A percentile compares a stretch with the other conserved stretches of the same genome.
These are phyloP conservation scores for Centroberyx gerrardi DNA, from an alignment of 2,797 vertebrate species.

Conservation along the genomic window DNA sequence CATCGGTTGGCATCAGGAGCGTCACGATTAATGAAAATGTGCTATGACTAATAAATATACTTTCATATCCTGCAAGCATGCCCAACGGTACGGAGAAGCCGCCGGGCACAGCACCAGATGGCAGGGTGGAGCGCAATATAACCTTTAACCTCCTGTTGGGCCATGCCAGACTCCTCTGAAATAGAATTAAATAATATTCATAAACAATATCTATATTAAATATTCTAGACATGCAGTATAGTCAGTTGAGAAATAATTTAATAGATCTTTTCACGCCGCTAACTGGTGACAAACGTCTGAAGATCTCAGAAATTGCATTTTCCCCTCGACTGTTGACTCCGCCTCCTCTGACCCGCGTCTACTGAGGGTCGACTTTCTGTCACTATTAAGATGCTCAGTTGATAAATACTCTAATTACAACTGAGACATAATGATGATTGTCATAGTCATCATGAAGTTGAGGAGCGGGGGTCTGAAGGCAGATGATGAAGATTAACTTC, in stretches of 20 bases:
- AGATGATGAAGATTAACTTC: constrained; percentile 3
- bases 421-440: no score
- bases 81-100: constrained; percentile 25
- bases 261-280: constrained; percentile 60
- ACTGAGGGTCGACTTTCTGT: constrained; percentile 8
- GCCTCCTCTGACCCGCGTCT: constrained; percentile 23
- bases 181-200: constrained; percentile 72
- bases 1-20: constrained; percentile 54
- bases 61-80: constrained; percentile 48
- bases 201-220: constrained; percentile 78
- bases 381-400: constrained; percentile 9
- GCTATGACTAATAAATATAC: constrained; percentile 80
- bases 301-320: background rate
- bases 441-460: no score
- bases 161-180: constrained; percentile 56
- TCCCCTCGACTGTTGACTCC: background rate
- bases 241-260: constrained; percentile 84
- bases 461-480: background rate
- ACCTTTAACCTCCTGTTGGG: constrained; percentile 52
- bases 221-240: constrained; percentile 83
- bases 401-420: background rate
- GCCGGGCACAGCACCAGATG: constrained; percentile 35
- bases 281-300: constrained; percentile 21
- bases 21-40: constrained; percentile 71
- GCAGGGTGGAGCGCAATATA: constrained; percentile 44